phyloP scores from a whole-genome alignment of 2,113 vertebrate species.

The Ctenodactylus gundi region DNA sequence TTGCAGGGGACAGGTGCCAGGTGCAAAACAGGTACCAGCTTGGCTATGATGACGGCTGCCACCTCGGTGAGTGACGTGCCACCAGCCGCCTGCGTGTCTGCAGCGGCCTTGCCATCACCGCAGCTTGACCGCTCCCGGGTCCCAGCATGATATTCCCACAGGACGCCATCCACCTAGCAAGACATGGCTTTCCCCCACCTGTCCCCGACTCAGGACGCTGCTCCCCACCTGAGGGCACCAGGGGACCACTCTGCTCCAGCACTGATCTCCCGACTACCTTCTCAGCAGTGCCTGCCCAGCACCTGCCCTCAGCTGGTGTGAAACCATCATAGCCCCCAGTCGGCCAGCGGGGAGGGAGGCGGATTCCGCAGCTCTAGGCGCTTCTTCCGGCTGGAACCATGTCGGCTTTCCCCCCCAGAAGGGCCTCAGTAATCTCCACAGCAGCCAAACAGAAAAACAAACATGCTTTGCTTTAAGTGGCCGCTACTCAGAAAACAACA shows the following conservation, averaged over 20 bases:
- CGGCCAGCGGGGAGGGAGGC: background rate
- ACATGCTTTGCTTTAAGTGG: background rate
- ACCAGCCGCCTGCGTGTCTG: background rate
- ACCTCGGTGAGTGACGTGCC: constrained; percentile 13
- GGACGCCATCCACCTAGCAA: constrained; percentile 32
- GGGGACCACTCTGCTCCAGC: constrained; percentile 51
- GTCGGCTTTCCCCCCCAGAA: too few relatives aligned
- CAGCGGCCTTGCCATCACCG: background rate
- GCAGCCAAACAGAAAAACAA: background rate
- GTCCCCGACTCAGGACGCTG: constrained; percentile 30
- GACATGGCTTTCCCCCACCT: background rate
- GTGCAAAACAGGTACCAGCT: constrained; percentile 34
- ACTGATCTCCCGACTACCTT: constrained; percentile 72
- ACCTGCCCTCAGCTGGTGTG: constrained; percentile 31
- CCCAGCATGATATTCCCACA: constrained; percentile 32
- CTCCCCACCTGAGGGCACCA: background rate
- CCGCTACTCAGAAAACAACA: constrained; percentile 33
- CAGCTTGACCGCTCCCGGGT: too few relatives aligned
- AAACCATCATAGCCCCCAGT: constrained; percentile 22
- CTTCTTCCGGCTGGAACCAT: constrained; percentile 36
- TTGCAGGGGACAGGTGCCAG: background rate
- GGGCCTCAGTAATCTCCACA: constrained; percentile 42
- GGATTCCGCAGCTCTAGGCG: constrained; percentile 31
- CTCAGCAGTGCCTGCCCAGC: constrained; percentile 42
- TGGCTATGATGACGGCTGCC: background rate